Base-by-base conservation (phyloP, 2,797 vertebrate genomes). In the Gambelia wislizenii region DNA sequence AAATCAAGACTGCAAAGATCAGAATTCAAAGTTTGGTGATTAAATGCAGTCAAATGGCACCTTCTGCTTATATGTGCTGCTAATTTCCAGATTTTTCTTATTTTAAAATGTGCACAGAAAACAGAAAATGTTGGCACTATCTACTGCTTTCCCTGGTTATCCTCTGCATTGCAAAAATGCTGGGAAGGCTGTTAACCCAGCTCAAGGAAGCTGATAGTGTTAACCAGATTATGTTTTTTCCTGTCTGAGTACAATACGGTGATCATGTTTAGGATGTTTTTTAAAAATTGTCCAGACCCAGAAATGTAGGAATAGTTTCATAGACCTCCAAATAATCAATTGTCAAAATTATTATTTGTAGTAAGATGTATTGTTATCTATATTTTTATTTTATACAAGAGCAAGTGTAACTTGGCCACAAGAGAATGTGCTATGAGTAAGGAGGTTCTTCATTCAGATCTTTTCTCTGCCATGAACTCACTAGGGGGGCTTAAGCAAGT, bases 11-110 rank as follows among this genome's bases (percentile, higher is more conserved):
- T 0, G 81, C 61, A 88, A 70, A 75, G 85, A 88, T 90, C 75
- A 86, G 90, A 82, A 76, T n/a, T 4, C 77, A 39, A 54, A 42
- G 10, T 52, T n/a, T 77, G 87, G 49, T 87, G 3, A 3, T 0
- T 22, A 8, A 72, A 93, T n/a, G 30, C 25, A 16, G 12, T 82
- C 7, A 33, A 44, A 36, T 54, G 25, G 74, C 88, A 84, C 12
- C 59, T 88, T 89, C 81, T 56, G 47, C 56, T 88, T 78, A 90
- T 93, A 91, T 14, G 59, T 30, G 54, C 16, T 1, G 80, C 86
- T 61, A 91, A 86, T 89, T 89, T 87, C 59, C 81, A 94, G 70
- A 18, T 0, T 39, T 67, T 56, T 76, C 87, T 87, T 84, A 93
- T 93, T 89, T 82, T n/a, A 36, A 77, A 54, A 42, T 70, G 52